Base-by-base conservation (phyloP, 2,113 vertebrate species). In the Engraulis encrasicolus region DNA sequence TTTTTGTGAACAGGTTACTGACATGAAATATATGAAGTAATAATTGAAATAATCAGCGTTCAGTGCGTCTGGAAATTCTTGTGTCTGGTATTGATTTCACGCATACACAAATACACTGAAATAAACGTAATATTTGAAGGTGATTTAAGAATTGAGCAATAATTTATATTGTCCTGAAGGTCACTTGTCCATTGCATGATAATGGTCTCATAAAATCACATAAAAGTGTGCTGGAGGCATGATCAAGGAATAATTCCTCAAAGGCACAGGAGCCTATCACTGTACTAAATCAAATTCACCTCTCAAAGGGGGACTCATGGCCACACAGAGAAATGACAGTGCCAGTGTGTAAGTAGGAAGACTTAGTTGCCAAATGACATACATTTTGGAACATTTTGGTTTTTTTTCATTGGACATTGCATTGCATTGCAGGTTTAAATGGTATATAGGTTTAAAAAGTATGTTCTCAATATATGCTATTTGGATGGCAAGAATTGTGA, bases 111-210 rank as follows among this genome's bases (percentile, higher is more conserved):
- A n/a, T 58, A 58, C 19, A 58, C 18, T 58, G 52, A 58, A 58
- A 58, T 58, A 58, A 58, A n/a, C n/a, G n/a, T n/a, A n/a, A 58
- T 58, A 58, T 58, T 58, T 58, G 54, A 58, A 58, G 20, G 19
- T 23, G 2, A 58, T n/a, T n/a, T n/a, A 58, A 58, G 6, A 58
- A 23, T 20, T 58, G 6, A 20, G 52, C 52, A 58, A 58, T 20
- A 58, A 58, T n/a, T 4, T 58, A 0, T 20, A 58, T 4, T 52
- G 50, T 58, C 9, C n/a, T 58, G 52, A 58, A 58, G 52, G 52
- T 58, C 54, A 58, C 7, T 1, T 58, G 6, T 45, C 9, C 40
- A 3, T 45, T 58, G 54, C 5, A n/a, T n/a, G 54, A 58, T 23
- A 58, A 58, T 20, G n/a, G 2, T n/a, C 52, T 20, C n/a, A 20